Conservation (phyloP, 2,113 vertebrate species). For the Rhynchomys soricoides region DNA sequence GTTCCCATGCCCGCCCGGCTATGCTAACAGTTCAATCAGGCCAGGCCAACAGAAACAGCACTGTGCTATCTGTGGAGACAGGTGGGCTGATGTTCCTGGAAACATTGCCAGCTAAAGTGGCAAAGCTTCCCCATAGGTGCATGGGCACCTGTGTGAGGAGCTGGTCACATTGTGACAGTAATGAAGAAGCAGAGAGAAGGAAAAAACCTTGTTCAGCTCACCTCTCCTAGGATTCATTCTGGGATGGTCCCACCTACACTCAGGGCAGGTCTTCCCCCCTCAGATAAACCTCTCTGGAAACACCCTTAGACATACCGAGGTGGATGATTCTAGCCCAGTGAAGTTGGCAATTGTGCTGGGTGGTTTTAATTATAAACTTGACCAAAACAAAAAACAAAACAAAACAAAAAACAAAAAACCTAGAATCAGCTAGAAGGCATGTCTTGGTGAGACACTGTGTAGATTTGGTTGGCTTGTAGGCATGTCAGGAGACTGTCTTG, state of each 20-base stretch:
- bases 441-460: background rate
- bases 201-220: background rate
- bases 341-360: no score
- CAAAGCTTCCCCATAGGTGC: background rate
- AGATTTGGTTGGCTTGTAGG: background rate
- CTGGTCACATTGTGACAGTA: background rate
- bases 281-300: background rate
- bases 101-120: background rate
- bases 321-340: background rate
- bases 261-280: no score
- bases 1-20: background rate
- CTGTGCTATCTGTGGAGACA: background rate
- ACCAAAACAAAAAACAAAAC: background rate
- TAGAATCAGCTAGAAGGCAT: background rate
- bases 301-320: background rate
- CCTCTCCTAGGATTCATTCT: background rate
- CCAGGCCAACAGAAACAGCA: background rate
- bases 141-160: no score
- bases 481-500: background rate
- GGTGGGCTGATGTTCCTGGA: background rate
- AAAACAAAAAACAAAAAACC: background rate
- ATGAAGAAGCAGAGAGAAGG: background rate
- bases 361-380: background rate
- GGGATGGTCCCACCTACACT: background rate
- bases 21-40: background rate